These are phyloP conservation scores for Sarcophaga rosellei DNA, from an alignment of 2,888 invertebrate species.

Conservation along the genomic window DNA sequence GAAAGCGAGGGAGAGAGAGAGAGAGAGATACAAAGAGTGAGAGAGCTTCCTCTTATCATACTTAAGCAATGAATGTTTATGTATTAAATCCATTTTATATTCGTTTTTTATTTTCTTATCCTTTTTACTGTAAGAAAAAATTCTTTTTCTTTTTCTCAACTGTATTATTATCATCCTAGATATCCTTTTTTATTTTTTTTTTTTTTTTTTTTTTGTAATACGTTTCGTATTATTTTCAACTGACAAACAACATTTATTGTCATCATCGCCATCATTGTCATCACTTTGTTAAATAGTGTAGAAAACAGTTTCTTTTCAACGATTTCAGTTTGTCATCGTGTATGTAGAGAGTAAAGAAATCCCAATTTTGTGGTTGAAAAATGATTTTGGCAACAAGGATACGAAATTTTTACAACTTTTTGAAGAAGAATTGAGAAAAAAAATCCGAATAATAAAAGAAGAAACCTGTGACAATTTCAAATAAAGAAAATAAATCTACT, in stretches of 20 bases:
- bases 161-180: no score
- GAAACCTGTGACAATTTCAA: neutral
- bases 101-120: conserved; percentile 15
- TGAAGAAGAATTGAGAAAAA: neutral
- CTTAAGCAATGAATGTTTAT: neutral
- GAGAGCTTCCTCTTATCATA: conserved; percentile 1
- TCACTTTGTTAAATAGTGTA: conserved; percentile 46
- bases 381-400: conserved; percentile 21
- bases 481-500: neutral
- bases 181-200: conserved; percentile 20
- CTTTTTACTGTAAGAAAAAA: neutral
- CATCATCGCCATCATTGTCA: conserved; percentile 28
- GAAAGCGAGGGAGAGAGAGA: no score
- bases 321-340: conserved; percentile 39
- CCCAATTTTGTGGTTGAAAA: conserved; percentile 22
- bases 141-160: neutral
- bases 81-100: neutral
- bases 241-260: conserved; percentile 48
- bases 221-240: neutral
- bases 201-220: conserved; percentile 7
- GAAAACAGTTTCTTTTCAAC: conserved; percentile 35
- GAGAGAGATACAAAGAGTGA: no score
- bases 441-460: neutral
- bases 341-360: neutral
- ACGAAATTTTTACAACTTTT: neutral